Base-by-base conservation (phyloP, 2,888 invertebrate species). In the Eupithecia centaureata region DNA sequence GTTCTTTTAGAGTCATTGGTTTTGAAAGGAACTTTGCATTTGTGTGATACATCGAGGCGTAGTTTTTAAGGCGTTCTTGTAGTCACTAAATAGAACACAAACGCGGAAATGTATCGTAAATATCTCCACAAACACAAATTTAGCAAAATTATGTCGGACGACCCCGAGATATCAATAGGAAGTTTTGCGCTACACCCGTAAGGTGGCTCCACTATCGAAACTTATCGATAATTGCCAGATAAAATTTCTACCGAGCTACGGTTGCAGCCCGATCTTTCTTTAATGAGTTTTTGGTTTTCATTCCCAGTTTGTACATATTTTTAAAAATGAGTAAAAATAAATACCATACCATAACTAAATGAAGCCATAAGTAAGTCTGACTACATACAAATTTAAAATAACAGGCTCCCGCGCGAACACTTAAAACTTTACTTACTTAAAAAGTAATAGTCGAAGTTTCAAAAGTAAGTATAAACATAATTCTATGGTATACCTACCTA, bases 1-100 rank as follows among this genome's bases (percentile, higher is more conserved):
- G 89, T 90, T 90, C 90, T 88, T 90, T 83, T 86, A 92, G 86
- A 90, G 91, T 91, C 92, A 91, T 91, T 87, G 87, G 89, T 88
- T 88, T 90, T 86, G 87, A 89, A 83, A 88, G 86, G 85, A 90
- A 90, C 86, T 89, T 88, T 81, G 83, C 82, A 85, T 85, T 83
- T 86, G 88, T 82, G 85, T 85, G 84, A 86, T 86, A 86, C 91
- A 92, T 92, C 85, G 87, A 92, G 88, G 85, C 77, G 78, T 82
- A 75, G 80, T 85, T 82, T 84, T 83, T 77, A 82, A 83, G 81
- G 79, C 79, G 76, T 85, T 82, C 83, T 73, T 77, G 72, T 70
- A 73, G 74, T 79, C 78, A 81, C 82, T 79, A 82, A 85, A 82
- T 79, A 77, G 82, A 86, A 85, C 89, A 89, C 90, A 82, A 86